Conservation (phyloP, 2,888 invertebrate genomes). For the Himalopsyche japonica region DNA sequence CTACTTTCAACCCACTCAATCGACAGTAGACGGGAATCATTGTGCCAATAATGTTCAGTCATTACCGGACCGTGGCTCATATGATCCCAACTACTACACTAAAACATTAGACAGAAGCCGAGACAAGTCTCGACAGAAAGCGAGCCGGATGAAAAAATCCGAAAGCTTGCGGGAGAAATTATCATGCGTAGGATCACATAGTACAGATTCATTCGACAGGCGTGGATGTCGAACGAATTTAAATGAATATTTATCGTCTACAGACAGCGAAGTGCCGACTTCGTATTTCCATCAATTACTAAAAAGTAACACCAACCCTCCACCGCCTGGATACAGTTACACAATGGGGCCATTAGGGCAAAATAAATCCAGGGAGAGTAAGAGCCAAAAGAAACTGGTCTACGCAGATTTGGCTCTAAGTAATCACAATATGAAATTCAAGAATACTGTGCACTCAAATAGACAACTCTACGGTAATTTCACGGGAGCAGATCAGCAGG, state of each 20-base stretch:
- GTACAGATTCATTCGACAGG: conserved; percentile 53
- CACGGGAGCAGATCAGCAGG: conserved; percentile 48
- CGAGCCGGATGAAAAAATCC: conserved; percentile 58
- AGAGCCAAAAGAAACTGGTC: conserved; percentile 56
- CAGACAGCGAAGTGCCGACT: conserved; percentile 20
- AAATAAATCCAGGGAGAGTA: conserved; percentile 40
- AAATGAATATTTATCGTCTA: conserved; percentile 41
- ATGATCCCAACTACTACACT: conserved; percentile 54
- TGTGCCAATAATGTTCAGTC: conserved; percentile 53
- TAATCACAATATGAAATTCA: conserved; percentile 62
- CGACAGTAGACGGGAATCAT: conserved; percentile 64
- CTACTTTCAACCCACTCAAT: conserved; percentile 62
- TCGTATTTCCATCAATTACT: conserved; percentile 37
- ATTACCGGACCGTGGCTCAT: conserved; percentile 54
- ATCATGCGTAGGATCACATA: conserved; percentile 57
- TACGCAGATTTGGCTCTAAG: conserved; percentile 61
- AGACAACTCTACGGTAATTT: conserved; percentile 61
- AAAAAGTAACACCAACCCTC: conserved; percentile 12
- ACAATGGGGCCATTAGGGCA: conserved; percentile 28
- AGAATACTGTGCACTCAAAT: conserved; percentile 62
- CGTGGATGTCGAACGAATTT: conserved; percentile 46
- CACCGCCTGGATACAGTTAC: conserved; percentile 36
- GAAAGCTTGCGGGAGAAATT: conserved; percentile 58
- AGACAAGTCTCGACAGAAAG: conserved; percentile 54
- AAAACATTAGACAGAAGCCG: conserved; percentile 57